These are phyloP conservation scores for Bujurquina vittata DNA, from an alignment of 2,113 vertebrate genomes.

Conservation along the genomic window DNA sequence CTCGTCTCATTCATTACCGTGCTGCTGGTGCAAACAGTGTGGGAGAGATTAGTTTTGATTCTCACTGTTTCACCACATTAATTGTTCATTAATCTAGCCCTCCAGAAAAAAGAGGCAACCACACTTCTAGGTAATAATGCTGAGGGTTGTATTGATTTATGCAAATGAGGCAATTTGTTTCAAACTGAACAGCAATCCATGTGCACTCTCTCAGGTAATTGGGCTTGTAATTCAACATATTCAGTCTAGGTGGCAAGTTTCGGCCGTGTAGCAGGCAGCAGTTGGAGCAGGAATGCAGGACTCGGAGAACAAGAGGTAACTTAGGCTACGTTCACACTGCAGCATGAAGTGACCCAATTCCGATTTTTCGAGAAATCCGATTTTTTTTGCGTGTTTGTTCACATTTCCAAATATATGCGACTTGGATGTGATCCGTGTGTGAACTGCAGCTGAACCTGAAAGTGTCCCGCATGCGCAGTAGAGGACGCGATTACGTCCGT, in stretches of 20 bases:
- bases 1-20: not conserved
- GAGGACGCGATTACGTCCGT: no score
- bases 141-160: not conserved
- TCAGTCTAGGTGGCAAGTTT: not conserved
- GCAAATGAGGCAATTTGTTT: constrained; percentile 4
- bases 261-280: no score
- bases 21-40: not conserved
- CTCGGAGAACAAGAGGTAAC: no score
- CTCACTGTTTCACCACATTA: constrained; percentile 13
- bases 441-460: no score
- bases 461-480: no score
- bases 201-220: not conserved
- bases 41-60: not conserved
- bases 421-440: no score
- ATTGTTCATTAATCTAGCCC: not conserved
- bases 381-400: no score
- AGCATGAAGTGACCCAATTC: no score
- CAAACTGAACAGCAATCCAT: not conserved
- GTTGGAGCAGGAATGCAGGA: no score
- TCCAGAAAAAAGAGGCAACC: not conserved
- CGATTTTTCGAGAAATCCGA: no score
- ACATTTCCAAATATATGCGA: no score
- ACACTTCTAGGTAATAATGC: not conserved
- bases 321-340: no score
- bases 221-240: not conserved